Conservation (phyloP, 2,888 invertebrate genomes). For the Drosophila engyochracea region DNA sequence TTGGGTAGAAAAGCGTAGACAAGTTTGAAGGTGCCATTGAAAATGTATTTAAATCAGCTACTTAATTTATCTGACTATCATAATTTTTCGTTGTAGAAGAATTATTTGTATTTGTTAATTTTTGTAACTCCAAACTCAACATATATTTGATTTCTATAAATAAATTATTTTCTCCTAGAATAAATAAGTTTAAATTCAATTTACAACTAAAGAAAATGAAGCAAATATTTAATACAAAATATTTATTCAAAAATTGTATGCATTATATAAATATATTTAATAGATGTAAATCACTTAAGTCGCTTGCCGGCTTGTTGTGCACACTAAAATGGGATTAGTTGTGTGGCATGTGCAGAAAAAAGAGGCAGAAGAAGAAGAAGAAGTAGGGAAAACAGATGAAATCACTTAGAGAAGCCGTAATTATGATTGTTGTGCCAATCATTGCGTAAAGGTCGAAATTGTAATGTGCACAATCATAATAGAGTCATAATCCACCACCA, state of each 20-base stretch:
- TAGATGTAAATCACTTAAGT: conserved; percentile 2
- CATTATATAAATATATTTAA: neutral
- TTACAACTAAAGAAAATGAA: no score
- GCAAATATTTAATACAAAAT: neutral
- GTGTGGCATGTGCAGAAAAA: neutral
- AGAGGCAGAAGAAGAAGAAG: neutral
- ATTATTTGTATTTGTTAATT: neutral
- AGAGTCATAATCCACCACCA: conserved; percentile 57
- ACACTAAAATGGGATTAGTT: conserved; percentile 24
- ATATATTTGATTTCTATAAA: neutral
- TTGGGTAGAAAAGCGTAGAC: no score
- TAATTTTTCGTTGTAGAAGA: accelerated
- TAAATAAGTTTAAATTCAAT: neutral
- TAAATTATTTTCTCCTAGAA: neutral
- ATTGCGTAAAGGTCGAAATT: conserved; percentile 19
- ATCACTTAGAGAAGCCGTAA: conserved; percentile 50
- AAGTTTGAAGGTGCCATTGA: neutral
- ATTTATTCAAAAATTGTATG: neutral
- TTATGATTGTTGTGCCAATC: conserved; percentile 58
- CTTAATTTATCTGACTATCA: neutral
- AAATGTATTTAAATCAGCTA: neutral
- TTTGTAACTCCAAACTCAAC: neutral
- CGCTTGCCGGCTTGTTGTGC: neutral
- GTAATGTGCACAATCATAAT: conserved; percentile 59
- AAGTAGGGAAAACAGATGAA: conserved; percentile 38